Base-by-base conservation (phyloP, 2,888 invertebrate species). In the Brassicogethes aeneus region DNA sequence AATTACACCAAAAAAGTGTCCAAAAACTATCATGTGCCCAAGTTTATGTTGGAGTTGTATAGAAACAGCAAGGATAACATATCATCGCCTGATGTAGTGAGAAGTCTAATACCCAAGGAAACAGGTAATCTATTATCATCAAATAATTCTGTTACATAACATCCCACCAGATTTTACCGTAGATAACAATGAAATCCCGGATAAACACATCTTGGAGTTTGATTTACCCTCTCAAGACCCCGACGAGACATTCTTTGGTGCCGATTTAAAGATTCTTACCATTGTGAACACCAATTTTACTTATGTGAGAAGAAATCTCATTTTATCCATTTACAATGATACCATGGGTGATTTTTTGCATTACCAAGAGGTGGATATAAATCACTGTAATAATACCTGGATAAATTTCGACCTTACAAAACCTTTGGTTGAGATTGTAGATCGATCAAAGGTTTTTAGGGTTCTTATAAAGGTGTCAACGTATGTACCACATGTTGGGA, bases 1-100 rank as follows among this genome's bases (percentile, higher is more conserved):
- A 10, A 7, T 5, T 10, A 10, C 7, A 7, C 23, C 23, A 32
- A 32, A 13, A 32, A 13, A 12, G 3, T 10, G 32, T 7, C 8
- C 5, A 52, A 40, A 10, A 60, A 52, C 40, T 50, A 56, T 33
- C 67, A 68, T 40, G 57, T 68, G 8, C 66, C 67, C 0, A 66
- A 67, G 46, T 65, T 66, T 48, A 68, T 68, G 68, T 41, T 68
- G 40, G 66, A 68, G 42, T 50, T 68, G 41, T 68, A 67, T 42
- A 64, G 66, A 43, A 59, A 55, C 35, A 59, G 61, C 38, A 64
- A 63, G 53, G 50, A 50, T 8, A 43, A 46, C 39, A 44, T 39
- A n/a, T 41, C 40, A 16, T 42, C 44, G 12, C 60, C 65, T 3
- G 67, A 67, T 56, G 55, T 68, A 31, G 66, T 68, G 1, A 53